Percentiles rank a stretch among this genome's conserved stretches.
These are phyloP conservation scores for Anastrepha obliqua DNA, from an alignment of 1,140 invertebrate genomes.

Conservation along the genomic window DNA sequence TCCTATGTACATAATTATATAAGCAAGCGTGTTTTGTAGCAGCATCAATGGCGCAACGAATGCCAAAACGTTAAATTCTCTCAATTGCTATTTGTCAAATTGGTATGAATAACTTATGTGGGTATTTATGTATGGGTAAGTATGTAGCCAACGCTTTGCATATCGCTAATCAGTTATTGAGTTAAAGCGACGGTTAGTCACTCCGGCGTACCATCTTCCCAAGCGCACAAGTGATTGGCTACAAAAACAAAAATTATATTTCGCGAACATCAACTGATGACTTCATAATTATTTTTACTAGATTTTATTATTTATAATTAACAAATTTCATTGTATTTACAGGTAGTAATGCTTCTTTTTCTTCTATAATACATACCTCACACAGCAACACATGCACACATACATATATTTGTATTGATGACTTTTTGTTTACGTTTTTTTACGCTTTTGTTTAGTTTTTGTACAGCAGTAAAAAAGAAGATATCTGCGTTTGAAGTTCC, in stretches of 20 bases:
- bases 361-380: background rate
- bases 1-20: no score
- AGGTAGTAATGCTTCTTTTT: background rate
- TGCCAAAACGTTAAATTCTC: background rate
- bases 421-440: background rate
- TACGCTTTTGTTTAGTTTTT: background rate
- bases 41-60: no score
- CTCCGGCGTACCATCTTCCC: background rate
- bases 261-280: background rate
- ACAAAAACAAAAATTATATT: background rate
- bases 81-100: background rate
- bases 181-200: slow-evolving; percentile 6
- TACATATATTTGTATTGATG: background rate
- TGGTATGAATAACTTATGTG: background rate
- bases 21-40: no score
- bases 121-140: no score
- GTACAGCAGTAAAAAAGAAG: background rate
- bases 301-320: slow-evolving; percentile 43
- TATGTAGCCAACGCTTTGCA: no score
- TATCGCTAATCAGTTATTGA: background rate
- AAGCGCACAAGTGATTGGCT: background rate
- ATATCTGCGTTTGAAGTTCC: background rate
- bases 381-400: background rate
- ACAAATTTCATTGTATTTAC: slow-evolving; percentile 35
- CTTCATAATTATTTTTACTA: slow-evolving; percentile 47